Evolutionary conservation across 2,113 vertebrate genomes (phyloP).

Genomic region (Pteruthius melanotis): DNA sequence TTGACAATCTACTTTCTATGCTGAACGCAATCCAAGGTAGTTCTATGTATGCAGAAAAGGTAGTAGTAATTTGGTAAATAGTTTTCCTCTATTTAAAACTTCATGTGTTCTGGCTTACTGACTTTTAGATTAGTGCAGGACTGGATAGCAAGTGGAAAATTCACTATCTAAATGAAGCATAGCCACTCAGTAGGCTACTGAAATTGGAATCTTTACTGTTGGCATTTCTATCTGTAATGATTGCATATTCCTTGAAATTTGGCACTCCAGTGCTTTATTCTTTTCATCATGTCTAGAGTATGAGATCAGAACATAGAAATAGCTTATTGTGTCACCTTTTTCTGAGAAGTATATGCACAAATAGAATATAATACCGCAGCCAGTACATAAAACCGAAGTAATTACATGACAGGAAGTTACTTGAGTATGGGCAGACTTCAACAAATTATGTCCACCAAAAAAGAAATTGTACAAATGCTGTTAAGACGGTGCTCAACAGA

Average conservation of each 20-base stretch:
- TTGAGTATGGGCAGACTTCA: background rate
- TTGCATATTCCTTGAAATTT: conserved; percentile 30
- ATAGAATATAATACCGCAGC: background rate
- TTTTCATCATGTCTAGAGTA: conserved; percentile 31
- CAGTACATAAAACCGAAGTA: background rate
- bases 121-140: conserved; percentile 54
- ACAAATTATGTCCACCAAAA: background rate
- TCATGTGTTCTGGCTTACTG: conserved; percentile 47
- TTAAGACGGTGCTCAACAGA: background rate
- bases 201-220: conserved; percentile 53
- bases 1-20: background rate
- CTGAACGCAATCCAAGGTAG: background rate
- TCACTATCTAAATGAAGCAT: conserved; percentile 61
- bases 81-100: conserved; percentile 56
- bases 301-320: conserved; percentile 49
- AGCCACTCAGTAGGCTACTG: conserved; percentile 14
- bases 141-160: conserved; percentile 58
- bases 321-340: conserved; percentile 10
- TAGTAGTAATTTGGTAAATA: conserved; percentile 41
- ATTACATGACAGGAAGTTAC: background rate
- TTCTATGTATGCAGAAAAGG: conserved; percentile 15
- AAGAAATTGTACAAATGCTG: background rate
- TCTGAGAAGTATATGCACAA: conserved; percentile 11
- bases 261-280: background rate
- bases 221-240: conserved; percentile 53